phyloP scores from a whole-genome alignment of 35 echinoderm and acorn worm species.

The Heliocidaris tuberculata region DNA sequence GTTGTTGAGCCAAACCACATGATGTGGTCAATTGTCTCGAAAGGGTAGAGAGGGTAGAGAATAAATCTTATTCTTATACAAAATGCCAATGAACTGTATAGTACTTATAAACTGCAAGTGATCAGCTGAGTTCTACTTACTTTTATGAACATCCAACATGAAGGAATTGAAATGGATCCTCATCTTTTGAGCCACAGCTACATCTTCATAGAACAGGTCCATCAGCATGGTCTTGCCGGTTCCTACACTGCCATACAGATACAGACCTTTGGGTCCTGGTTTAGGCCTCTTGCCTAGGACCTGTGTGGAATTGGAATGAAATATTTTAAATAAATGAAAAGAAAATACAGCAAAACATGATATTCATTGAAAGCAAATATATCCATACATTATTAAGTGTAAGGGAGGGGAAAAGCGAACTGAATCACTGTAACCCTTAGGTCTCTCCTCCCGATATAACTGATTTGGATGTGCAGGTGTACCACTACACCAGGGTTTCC shows the following conservation, averaged over 20 bases:
- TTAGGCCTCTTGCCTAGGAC: constrained; percentile 55
- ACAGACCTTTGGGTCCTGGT: constrained; percentile 77
- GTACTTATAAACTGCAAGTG: no score
- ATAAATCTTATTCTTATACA: no score
- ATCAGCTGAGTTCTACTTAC: constrained; percentile 53
- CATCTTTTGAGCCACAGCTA: constrained; percentile 66
- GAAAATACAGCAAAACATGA: neutral
- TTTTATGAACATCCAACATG: constrained; percentile 95
- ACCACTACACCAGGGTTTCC: no score
- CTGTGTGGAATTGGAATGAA: constrained; percentile 31
- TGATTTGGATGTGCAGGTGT: no score
- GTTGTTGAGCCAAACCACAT: no score
- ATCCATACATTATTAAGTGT: no score
- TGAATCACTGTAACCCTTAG: no score
- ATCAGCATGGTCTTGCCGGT: constrained; percentile 97
- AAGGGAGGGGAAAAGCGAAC: no score
- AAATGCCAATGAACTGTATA: no score
- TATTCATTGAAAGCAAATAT: neutral
- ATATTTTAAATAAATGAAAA: neutral
- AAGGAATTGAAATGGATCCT: constrained; percentile 97
- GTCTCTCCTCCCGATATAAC: no score
- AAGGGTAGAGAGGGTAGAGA: no score
- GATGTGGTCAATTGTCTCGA: no score
- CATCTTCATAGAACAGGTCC: constrained; percentile 89
- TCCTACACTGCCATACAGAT: constrained; percentile 91